These are phyloP conservation scores for Malurus melanocephalus DNA, from an alignment of 2,113 vertebrate species.

Conservation along the genomic window DNA sequence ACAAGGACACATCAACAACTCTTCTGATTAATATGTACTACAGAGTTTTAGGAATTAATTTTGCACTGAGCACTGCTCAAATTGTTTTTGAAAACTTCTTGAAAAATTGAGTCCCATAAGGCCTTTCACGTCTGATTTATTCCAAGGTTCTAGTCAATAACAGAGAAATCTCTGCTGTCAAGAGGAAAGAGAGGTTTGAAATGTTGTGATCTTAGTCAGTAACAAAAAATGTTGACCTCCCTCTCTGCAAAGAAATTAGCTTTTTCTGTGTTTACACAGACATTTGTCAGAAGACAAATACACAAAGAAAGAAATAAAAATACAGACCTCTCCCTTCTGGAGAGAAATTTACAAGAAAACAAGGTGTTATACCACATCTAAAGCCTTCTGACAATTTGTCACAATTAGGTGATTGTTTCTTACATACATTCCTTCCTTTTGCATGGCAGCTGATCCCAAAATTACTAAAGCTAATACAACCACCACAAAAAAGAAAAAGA, in stretches of 20 bases:
- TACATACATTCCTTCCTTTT: not conserved
- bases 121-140: not conserved
- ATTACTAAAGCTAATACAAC: conserved; percentile 4
- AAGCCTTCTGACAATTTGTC: not conserved
- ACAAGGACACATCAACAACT: not conserved
- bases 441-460: not conserved
- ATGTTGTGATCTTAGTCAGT: not conserved
- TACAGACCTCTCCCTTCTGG: not conserved
- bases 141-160: not conserved
- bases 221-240: not conserved
- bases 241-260: not conserved
- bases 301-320: not conserved
- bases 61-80: not conserved
- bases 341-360: not conserved
- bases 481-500: not conserved
- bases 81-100: not conserved
- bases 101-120: not conserved
- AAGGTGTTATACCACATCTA: not conserved
- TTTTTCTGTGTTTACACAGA: not conserved
- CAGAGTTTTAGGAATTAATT: not conserved
- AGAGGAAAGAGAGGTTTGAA: not conserved
- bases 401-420: not conserved
- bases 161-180: not conserved
- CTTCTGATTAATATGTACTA: not conserved
- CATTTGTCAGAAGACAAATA: not conserved